phyloP scores from a whole-genome alignment of 2,113 vertebrate species.

The Accipiter virgatus region DNA sequence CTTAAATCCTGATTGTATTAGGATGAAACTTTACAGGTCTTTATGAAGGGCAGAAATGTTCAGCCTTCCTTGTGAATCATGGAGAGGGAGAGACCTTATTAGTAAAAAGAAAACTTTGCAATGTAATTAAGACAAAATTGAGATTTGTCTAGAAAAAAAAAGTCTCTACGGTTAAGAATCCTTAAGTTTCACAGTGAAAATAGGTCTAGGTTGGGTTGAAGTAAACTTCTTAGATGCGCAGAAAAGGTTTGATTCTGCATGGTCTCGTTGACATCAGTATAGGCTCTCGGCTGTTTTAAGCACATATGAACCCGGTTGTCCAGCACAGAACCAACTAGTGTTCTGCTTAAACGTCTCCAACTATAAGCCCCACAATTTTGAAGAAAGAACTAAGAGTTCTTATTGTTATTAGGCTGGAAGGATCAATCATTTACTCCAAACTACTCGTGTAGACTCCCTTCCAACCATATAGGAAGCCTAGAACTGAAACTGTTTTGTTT shows the following conservation, averaged over 20 bases:
- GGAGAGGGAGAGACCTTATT: not conserved
- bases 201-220: not conserved
- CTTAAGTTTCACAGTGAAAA: not conserved
- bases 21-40: not conserved
- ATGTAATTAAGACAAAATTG: not conserved
- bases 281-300: not conserved
- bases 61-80: not conserved
- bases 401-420: not conserved
- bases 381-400: not conserved
- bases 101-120: not conserved
- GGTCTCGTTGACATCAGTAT: fast-evolving
- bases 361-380: fast-evolving
- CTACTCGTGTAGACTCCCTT: not conserved
- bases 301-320: not conserved
- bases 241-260: not conserved
- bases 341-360: not conserved
- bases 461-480: not conserved
- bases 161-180: not conserved
- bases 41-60: not conserved
- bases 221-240: not conserved
- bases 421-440: not conserved
- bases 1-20: not conserved
- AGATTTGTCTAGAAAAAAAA: not conserved
- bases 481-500: not conserved
- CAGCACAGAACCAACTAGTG: not conserved